Conservation (phyloP, 2,113 vertebrate species). For the Ceyx melanurus region DNA sequence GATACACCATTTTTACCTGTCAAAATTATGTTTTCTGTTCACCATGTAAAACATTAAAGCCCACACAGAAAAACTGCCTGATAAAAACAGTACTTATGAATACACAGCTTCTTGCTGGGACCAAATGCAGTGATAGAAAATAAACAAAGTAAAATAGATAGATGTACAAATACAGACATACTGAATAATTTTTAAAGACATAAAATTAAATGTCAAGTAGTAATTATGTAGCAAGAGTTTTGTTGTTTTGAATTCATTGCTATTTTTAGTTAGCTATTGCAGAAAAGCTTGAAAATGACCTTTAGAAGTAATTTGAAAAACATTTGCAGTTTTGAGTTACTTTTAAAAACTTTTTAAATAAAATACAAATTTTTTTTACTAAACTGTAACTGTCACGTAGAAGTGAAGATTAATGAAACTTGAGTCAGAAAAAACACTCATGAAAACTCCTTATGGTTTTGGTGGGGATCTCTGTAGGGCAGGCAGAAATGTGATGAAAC, state of each 20-base stretch:
- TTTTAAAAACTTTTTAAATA: slow-evolving; percentile 42
- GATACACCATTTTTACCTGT: slow-evolving; percentile 47
- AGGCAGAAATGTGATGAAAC: background rate
- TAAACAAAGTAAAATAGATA: slow-evolving; percentile 27
- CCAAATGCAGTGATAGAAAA: background rate
- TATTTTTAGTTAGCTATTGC: slow-evolving; percentile 65
- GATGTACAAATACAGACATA: background rate
- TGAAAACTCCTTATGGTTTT: background rate
- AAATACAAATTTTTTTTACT: slow-evolving; percentile 19
- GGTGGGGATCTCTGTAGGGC: background rate
- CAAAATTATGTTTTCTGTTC: slow-evolving; percentile 44
- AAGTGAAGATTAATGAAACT: slow-evolving; percentile 12
- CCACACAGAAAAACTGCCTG: background rate
- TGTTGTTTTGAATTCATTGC: slow-evolving; percentile 33
- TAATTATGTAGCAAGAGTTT: slow-evolving; percentile 49
- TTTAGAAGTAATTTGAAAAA: slow-evolving; percentile 68
- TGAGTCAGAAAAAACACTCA: background rate
- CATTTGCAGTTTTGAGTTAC: slow-evolving; percentile 26
- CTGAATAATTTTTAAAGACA: slow-evolving; percentile 48
- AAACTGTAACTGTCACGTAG: background rate
- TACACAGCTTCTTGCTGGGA: background rate
- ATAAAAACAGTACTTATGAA: slow-evolving; percentile 36
- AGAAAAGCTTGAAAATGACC: slow-evolving; percentile 63
- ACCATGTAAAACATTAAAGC: slow-evolving; percentile 36
- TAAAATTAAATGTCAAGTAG: slow-evolving; percentile 68